Conservation (phyloP, 2,888 invertebrate species). For the Oscheius sp. region DNA sequence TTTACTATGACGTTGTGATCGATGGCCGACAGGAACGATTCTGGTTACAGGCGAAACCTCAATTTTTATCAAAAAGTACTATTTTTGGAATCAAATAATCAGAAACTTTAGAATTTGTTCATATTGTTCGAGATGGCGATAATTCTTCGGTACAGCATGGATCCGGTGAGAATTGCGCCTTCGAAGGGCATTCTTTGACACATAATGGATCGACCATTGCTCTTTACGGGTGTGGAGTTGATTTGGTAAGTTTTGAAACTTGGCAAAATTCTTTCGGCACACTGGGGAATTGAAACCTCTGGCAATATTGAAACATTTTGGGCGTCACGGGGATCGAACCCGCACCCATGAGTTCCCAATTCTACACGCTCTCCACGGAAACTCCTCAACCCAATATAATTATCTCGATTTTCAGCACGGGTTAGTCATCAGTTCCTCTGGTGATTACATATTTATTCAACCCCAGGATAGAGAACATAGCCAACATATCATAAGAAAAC, state of each 20-base stretch:
- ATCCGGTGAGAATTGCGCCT: constrained; percentile 54
- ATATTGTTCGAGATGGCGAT: constrained; percentile 41
- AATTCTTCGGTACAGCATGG: constrained; percentile 33
- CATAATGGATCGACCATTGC: constrained; percentile 52
- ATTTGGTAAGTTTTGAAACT: constrained; percentile 46
- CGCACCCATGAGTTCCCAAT: too few species aligned
- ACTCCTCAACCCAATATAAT: too few species aligned
- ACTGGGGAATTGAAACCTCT: too few species aligned
- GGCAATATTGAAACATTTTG: too few species aligned
- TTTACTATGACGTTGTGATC: constrained; percentile 31
- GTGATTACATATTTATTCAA: constrained; percentile 60
- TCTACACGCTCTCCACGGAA: too few species aligned
- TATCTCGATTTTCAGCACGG: constrained; percentile 48
- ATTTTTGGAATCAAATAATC: neutral
- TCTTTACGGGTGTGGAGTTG: constrained; percentile 59
- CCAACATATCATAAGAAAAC: constrained; percentile 58
- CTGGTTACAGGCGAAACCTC: constrained; percentile 23
- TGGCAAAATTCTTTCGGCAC: too few species aligned
- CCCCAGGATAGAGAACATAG: constrained; percentile 37
- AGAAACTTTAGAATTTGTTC: constrained; percentile 45
- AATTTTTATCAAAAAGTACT: constrained; percentile 15
- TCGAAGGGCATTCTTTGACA: constrained; percentile 47
- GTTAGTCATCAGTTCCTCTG: constrained; percentile 55
- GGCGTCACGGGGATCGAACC: too few species aligned
- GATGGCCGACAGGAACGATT: constrained; percentile 29